Conservation (phyloP, 1,140 invertebrate genomes). For the Heterodera carotae region DNA sequence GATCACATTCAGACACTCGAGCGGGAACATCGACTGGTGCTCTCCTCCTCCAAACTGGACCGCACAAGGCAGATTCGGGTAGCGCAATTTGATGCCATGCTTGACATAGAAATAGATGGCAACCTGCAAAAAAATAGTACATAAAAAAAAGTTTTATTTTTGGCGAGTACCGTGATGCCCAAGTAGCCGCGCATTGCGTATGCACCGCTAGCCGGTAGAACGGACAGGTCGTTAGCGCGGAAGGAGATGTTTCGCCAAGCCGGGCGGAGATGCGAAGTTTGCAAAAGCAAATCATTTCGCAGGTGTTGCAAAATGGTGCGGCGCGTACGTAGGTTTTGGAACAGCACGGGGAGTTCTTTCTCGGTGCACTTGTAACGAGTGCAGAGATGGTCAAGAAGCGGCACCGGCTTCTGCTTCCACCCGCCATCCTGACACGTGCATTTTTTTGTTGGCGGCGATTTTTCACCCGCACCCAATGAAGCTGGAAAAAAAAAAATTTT, state of each 20-base stretch:
- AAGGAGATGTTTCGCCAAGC: neutral
- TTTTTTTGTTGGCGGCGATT: too few relatives aligned
- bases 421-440: too few relatives aligned
- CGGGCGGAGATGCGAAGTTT: neutral
- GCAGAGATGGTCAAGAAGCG: constrained; percentile 6
- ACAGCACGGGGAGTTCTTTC: constrained; percentile 2
- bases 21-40: neutral
- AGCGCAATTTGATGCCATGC: neutral
- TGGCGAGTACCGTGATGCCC: neutral
- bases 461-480: too few relatives aligned
- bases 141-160: too few relatives aligned
- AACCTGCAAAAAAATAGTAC: neutral
- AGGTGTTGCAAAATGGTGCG: neutral
- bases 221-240: neutral
- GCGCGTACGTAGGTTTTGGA: neutral
- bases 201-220: neutral
- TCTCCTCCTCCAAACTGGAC: neutral
- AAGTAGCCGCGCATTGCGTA: constrained; percentile 11
- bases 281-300: neutral
- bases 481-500: neutral
- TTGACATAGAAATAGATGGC: constrained; percentile 6
- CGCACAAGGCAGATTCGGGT: constrained; percentile 5
- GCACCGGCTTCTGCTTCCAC: neutral
- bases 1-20: neutral
- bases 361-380: neutral